These are phyloP conservation scores for Hippoglossus stenolepis DNA, from an alignment of 2,113 vertebrate genomes.

Conservation along the genomic window DNA sequence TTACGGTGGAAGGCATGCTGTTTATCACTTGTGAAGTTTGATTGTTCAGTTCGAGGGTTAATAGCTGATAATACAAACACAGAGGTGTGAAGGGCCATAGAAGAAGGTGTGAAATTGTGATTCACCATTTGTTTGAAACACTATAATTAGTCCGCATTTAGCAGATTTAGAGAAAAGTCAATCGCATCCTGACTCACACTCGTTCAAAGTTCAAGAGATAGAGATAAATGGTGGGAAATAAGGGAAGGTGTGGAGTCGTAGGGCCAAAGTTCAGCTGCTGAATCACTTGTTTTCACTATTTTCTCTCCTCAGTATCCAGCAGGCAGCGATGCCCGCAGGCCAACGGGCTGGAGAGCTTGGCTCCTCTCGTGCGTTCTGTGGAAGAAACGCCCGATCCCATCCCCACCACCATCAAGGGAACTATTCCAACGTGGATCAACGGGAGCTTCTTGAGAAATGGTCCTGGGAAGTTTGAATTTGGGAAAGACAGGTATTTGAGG, in stretches of 20 bases:
- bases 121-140: neutral
- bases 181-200: neutral
- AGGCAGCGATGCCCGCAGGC: conserved; percentile 69
- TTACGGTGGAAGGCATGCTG: neutral
- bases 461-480: conserved; percentile 94
- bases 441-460: conserved; percentile 91
- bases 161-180: neutral
- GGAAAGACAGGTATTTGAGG: conserved; percentile 83
- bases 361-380: conserved; percentile 78
- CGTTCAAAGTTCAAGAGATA: conserved; percentile 7
- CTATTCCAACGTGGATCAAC: conserved; percentile 88
- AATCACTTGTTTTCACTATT: neutral
- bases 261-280: conserved; percentile 21
- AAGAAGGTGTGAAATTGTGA: neutral
- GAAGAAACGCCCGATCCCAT: conserved; percentile 86
- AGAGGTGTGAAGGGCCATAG: neutral
- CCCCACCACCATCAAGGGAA: conserved; percentile 81
- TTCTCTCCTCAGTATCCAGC: conserved; percentile 59
- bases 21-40: conserved; percentile 10
- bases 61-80: neutral
- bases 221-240: neutral
- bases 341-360: conserved; percentile 81
- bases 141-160: neutral
- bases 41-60: neutral
- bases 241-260: neutral